These are phyloP conservation scores for Tokudaia tokunoshimensis DNA, from an alignment of 2,797 vertebrate species.

Conservation along the genomic window DNA sequence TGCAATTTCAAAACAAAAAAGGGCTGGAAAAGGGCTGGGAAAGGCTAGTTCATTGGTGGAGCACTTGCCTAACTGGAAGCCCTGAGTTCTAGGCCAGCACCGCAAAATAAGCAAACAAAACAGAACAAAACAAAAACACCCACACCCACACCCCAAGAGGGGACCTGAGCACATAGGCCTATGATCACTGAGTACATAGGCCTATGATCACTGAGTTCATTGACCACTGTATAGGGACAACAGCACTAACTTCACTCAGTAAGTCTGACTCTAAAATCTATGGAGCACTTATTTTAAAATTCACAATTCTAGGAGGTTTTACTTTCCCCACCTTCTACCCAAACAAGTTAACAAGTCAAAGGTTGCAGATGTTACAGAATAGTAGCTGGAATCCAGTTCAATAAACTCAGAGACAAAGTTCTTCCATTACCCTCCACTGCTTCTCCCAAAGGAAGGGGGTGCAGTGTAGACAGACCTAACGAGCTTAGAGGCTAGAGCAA, in stretches of 20 bases:
- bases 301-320: background rate
- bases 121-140: background rate
- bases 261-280: background rate
- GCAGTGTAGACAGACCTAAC: background rate
- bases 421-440: background rate
- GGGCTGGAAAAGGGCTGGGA: no score
- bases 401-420: conserved; percentile 35
- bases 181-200: background rate
- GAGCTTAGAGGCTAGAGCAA: background rate
- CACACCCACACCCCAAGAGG: background rate
- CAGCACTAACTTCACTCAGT: background rate
- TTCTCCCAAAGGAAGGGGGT: background rate
- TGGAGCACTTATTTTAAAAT: conserved; percentile 32
- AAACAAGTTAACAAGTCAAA: conserved; percentile 37
- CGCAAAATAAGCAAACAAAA: background rate
- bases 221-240: background rate
- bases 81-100: background rate
- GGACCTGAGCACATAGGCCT: background rate
- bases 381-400: background rate
- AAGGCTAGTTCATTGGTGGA: background rate
- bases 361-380: conserved; percentile 54
- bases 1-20: conserved; percentile 1
- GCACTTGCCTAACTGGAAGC: background rate
- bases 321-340: background rate
- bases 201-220: background rate